Base-by-base conservation (phyloP, 2,113 vertebrate genomes). In the Halcyon malimbica region DNA sequence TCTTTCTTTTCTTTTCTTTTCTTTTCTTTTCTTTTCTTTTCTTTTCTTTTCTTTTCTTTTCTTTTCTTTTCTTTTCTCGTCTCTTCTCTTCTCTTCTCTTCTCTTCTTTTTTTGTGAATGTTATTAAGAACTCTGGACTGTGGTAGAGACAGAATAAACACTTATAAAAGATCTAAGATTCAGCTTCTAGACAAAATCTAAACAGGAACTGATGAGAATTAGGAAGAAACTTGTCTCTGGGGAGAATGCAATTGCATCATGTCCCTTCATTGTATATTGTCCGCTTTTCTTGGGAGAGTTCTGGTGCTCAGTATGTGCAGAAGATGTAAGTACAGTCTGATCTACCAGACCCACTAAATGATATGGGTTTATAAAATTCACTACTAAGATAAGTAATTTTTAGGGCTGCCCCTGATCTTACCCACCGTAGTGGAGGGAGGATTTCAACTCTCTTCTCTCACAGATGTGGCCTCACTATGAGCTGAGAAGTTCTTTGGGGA, bases 1-100 rank as follows among this genome's bases (percentile, higher is more conserved):
- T 5, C 6, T 7, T 33, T 29, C 3, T 4, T 8, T 26, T 33
- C 15, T 3, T 46, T 20, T 15, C 6, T 5, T 33, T 11, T 3
- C 6, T 11, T 51, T 20, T 3, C 5, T 26, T 23, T 4, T 4
- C 7, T n/a, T 16, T 5, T 13, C 28, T 41, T 46, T 17, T 31
- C n/a, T n/a, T 25, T 6, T 48, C 20, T 15, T 6, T n/a, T 33
- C 13, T 50, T 19, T 26, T 3, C 5, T 11, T 9, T 25, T 51
- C 6, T 51, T 24, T 26, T 51, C 13, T 51, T 24, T 26, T 51
- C 13, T 51, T 24, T 26, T 51, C 13, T 51, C 50, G 14, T 51
- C 13, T 51, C 50, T 26, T 51, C 13, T 51, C 50, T 26, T 51
- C 13, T 51, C 50, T 26, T 51, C 13, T 51, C 50, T 26, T 51